Conservation (phyloP, 2,888 invertebrate species). For the Galeopsomyia nigrocyanea region DNA sequence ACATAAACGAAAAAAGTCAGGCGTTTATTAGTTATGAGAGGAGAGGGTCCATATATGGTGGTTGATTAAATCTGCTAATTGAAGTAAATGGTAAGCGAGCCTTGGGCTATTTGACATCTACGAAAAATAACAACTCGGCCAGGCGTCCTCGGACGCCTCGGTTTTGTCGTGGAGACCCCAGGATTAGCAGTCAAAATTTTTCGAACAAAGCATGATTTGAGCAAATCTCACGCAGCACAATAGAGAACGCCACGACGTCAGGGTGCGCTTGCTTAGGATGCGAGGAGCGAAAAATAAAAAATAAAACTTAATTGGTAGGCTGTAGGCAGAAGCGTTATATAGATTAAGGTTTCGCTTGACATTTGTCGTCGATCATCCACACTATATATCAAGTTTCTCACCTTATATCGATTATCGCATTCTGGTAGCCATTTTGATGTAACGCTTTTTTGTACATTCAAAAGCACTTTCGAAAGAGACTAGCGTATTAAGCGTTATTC, state of each 20-base stretch:
- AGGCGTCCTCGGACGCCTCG: constrained; percentile 43
- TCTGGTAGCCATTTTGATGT: constrained; percentile 17
- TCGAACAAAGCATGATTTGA: constrained; percentile 17
- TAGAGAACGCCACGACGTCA: constrained; percentile 25
- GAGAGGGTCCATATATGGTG: constrained; percentile 34
- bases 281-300: constrained; percentile 15
- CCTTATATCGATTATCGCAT: not conserved
- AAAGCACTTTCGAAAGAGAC: constrained; percentile 8
- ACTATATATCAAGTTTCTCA: constrained; percentile 6
- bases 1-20: constrained; percentile 21
- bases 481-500: not conserved
- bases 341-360: constrained; percentile 2
- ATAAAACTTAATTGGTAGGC: constrained; percentile 4
- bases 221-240: constrained; percentile 13
- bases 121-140: constrained; percentile 7
- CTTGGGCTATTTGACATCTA: constrained; percentile 33
- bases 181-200: constrained; percentile 23
- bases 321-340: constrained; percentile 1
- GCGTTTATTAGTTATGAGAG: constrained; percentile 21
- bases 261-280: constrained; percentile 18
- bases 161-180: constrained; percentile 15
- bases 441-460: constrained; percentile 11
- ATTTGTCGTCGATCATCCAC: constrained; percentile 5
- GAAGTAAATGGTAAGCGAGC: constrained; percentile 43
- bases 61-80: constrained; percentile 32